phyloP scores from a whole-genome alignment of 2,797 vertebrate species.

The Rousettus madagascariensis region DNA sequence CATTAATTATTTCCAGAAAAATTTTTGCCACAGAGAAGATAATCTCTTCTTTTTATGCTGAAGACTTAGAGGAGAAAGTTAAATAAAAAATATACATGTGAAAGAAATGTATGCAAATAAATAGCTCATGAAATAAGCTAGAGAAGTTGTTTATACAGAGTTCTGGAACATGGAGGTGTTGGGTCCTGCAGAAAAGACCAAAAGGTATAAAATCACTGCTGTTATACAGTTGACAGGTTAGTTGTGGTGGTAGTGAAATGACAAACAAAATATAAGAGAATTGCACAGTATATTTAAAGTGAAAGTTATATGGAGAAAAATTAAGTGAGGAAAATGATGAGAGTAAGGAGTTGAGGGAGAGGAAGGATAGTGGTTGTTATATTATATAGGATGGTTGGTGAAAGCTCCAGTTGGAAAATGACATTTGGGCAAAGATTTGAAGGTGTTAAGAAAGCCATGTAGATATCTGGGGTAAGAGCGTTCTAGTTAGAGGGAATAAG shows the following conservation, averaged over 20 bases:
- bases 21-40: background rate
- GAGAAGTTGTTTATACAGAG: background rate
- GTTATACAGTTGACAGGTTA: background rate
- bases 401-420: background rate
- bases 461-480: background rate
- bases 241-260: background rate
- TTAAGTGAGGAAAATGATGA: background rate
- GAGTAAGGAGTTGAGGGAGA: background rate
- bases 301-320: background rate
- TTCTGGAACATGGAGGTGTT: background rate
- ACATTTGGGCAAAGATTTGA: background rate
- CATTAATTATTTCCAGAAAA: slow-evolving; percentile 41
- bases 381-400: background rate
- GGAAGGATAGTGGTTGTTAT: background rate
- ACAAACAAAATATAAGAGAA: background rate
- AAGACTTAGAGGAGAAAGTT: slow-evolving; percentile 18
- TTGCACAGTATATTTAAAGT: background rate
- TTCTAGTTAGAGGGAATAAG: background rate
- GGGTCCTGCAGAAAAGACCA: background rate
- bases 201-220: background rate
- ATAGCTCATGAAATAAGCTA: background rate
- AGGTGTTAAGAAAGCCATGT: background rate
- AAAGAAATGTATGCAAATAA: slow-evolving; percentile 5
- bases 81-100: background rate
- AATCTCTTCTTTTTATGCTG: background rate